phyloP scores from a whole-genome alignment of 2,797 vertebrate species.

The Smutsia gigantea region DNA sequence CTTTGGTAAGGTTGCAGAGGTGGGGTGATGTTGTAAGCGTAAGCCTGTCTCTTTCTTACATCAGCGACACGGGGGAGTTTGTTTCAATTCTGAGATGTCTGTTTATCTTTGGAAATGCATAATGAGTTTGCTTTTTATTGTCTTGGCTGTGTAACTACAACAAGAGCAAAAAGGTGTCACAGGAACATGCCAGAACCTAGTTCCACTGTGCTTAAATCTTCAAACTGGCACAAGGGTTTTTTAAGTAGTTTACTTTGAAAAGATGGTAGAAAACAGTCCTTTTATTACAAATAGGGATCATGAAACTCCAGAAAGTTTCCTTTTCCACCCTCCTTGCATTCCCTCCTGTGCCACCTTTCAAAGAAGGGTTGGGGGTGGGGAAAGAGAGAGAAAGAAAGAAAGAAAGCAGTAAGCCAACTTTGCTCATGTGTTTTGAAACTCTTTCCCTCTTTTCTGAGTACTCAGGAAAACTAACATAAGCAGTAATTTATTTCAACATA shows the following conservation, averaged over 20 bases:
- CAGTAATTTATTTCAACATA: not conserved
- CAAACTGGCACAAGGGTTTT: constrained; percentile 22
- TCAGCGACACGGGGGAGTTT: not conserved
- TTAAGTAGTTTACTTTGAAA: constrained; percentile 54
- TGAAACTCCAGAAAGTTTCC: constrained; percentile 9
- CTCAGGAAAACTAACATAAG: not conserved
- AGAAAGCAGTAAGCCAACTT: not conserved
- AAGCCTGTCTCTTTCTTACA: not conserved
- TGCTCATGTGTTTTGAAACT: not conserved
- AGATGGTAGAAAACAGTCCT: not conserved
- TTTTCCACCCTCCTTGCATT: not conserved
- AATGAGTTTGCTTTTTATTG: constrained; percentile 38
- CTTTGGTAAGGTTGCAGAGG: not conserved
- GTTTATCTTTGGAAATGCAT: constrained; percentile 46
- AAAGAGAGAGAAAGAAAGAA: not conserved
- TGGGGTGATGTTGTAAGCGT: not conserved
- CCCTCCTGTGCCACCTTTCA: not conserved
- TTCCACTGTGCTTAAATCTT: not conserved
- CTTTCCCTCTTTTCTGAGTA: not conserved
- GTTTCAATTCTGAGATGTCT: constrained; percentile 38
- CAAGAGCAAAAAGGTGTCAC: not conserved
- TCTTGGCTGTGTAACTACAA: not conserved
- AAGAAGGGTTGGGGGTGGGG: too few relatives aligned
- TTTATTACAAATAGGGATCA: constrained; percentile 12
- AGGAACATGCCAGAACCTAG: not conserved